Evolutionary conservation across 2,113 vertebrate genomes (phyloP).

Genomic region (Microcebus murinus): DNA sequence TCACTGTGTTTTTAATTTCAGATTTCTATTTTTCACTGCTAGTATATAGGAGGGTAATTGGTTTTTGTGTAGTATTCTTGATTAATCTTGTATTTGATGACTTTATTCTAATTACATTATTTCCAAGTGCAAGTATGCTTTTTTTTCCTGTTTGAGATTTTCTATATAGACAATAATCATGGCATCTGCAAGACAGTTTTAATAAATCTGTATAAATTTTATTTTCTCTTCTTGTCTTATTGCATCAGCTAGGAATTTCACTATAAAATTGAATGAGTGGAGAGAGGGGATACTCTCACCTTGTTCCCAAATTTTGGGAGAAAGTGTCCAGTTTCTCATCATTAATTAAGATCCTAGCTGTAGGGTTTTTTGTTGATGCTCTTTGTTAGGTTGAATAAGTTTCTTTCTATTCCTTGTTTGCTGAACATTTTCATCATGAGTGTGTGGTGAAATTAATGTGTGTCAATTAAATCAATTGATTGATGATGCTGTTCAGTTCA

Average conservation of each 20-base stretch:
- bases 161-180: not conserved
- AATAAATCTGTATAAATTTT: not conserved
- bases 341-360: not conserved
- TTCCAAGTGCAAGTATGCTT: not conserved
- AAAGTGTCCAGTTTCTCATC: not conserved
- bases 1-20: not conserved
- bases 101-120: not conserved
- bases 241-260: not conserved
- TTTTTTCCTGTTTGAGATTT: not conserved
- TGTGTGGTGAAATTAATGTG: not conserved
- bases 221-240: not conserved
- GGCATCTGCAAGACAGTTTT: not conserved
- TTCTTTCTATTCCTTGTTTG: not conserved
- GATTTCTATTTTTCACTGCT: not conserved
- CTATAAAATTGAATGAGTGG: no score
- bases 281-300: not conserved
- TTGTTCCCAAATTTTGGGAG: not conserved
- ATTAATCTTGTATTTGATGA: not conserved
- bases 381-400: not conserved
- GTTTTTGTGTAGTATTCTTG: not conserved
- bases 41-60: not conserved
- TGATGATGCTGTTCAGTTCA: not conserved
- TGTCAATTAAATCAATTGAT: not conserved
- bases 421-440: not conserved
- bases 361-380: not conserved